Base-by-base conservation (phyloP, 2,797 vertebrate species). In the Poeciliopsis paucimaculata region DNA sequence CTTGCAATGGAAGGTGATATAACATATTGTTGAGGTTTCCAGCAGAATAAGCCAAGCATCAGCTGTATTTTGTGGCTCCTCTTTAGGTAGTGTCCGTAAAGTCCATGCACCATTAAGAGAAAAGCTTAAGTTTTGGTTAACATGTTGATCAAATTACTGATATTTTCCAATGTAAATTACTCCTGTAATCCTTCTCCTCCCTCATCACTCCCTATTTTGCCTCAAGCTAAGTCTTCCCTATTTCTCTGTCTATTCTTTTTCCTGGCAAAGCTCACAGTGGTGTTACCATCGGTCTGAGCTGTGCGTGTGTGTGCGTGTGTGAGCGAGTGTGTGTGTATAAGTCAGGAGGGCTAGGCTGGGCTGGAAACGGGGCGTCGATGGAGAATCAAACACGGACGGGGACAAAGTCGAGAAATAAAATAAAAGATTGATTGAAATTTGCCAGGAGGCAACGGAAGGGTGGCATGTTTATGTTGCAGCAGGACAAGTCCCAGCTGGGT, bases 241-340 rank as follows among this genome's bases (percentile, higher is more conserved):
- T 66, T 78, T 80, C 64, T 78, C 20, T 77, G 80, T 86, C 77
- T 75, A 83, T 81, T 85, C 68, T 87, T 88, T 94, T 92, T 93
- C 92, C 92, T 92, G 93, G 92, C 91, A 86, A 77, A 72, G 82
- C 68, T 60, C 57, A 81, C 47, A 81, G 89, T 92, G 88, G 90
- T 79, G 86, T 94, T 93, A 85, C 82, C 85, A 85, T 91, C 85
- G 90, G 90, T 93, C 86, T 92, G 90, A 83, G 89, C 89, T 88
- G 90, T 88, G 87, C 91, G 88, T 68, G 62, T 46, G 57, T 76
- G 51, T 60, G 62, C 46, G 64, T 76, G 51, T n/a, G n/a, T 68
- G 20, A 8, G 49, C 49, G 20, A 23, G 49, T 8, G 8, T 77
- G 85, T 81, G 80, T 70, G 39, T 81, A 70, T 13, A 77, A 88